Percentiles rank a stretch among this genome's conserved stretches.
phyloP scores from a whole-genome alignment of 2,888 invertebrate species.

The Operophtera brumata region DNA sequence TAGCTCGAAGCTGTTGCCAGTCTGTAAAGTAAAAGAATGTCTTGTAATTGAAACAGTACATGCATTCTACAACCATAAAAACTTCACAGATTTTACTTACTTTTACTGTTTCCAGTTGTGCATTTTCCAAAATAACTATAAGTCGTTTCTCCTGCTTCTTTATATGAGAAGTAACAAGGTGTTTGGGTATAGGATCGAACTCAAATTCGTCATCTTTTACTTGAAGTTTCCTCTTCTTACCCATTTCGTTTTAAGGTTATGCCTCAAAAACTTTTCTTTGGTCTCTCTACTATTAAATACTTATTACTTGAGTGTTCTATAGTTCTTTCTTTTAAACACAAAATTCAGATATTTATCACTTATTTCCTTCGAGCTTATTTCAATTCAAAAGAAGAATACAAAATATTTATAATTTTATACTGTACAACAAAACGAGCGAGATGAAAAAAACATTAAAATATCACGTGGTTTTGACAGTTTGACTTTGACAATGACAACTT shows the following conservation, averaged over 20 bases:
- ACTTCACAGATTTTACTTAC: conserved; percentile 71
- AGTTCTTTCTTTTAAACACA: no score
- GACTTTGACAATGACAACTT: conserved; percentile 1
- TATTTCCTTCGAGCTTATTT: no score
- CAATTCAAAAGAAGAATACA: no score
- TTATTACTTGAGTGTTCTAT: no score
- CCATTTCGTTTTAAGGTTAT: conserved; percentile 47
- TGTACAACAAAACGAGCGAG: no score
- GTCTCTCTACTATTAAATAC: no score
- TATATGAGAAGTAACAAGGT: conserved; percentile 88
- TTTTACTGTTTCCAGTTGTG: conserved; percentile 97
- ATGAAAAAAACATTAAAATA: no score
- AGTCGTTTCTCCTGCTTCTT: conserved; percentile 93
- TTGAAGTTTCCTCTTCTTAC: conserved; percentile 72
- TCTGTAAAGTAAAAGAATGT: conserved; percentile 70
- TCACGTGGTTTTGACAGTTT: conserved; percentile 1
- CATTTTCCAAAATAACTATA: conserved; percentile 95
- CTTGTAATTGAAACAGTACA: background rate
- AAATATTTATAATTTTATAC: no score
- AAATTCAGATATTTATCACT: no score
- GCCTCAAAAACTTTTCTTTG: no score
- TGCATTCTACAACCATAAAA: background rate
- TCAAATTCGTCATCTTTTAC: conserved; percentile 85
- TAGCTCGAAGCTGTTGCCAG: conserved; percentile 92
- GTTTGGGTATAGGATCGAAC: conserved; percentile 88